phyloP scores from a whole-genome alignment of 2,113 vertebrate species.

The Gambusia affinis region DNA sequence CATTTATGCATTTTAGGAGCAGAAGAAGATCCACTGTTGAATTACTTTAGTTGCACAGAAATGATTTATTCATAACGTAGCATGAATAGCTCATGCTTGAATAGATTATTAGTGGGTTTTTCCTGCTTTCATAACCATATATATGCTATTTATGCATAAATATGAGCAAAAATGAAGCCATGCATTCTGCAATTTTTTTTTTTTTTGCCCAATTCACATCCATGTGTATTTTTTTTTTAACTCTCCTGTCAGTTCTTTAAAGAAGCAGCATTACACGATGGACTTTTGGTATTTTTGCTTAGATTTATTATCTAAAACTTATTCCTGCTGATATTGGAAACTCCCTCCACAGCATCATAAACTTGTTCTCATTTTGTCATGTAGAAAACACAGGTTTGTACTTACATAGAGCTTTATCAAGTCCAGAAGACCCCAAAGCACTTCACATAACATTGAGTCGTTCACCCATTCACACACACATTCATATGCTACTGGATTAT shows the following conservation, averaged over 20 bases:
- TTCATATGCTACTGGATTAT: too few species aligned
- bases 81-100: slow-evolving; percentile 28
- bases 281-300: background rate
- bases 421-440: too few species aligned
- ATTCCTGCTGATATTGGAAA: background rate
- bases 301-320: background rate
- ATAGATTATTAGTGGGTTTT: background rate
- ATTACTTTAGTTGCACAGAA: slow-evolving; percentile 7
- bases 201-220: too few species aligned
- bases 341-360: too few species aligned
- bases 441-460: too few species aligned
- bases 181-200: background rate
- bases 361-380: background rate
- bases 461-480: too few species aligned
- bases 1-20: background rate
- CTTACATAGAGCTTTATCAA: too few species aligned
- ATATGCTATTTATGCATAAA: slow-evolving; percentile 2
- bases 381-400: background rate
- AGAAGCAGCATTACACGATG: background rate
- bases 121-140: background rate
- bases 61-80: slow-evolving; percentile 60
- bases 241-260: slow-evolving; percentile 8
- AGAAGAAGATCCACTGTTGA: slow-evolving; percentile 8
- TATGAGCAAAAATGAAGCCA: background rate
- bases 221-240: slow-evolving; percentile 7